phyloP scores from a whole-genome alignment of 2,797 vertebrate species.

The Pogoniulus pusillus region DNA sequence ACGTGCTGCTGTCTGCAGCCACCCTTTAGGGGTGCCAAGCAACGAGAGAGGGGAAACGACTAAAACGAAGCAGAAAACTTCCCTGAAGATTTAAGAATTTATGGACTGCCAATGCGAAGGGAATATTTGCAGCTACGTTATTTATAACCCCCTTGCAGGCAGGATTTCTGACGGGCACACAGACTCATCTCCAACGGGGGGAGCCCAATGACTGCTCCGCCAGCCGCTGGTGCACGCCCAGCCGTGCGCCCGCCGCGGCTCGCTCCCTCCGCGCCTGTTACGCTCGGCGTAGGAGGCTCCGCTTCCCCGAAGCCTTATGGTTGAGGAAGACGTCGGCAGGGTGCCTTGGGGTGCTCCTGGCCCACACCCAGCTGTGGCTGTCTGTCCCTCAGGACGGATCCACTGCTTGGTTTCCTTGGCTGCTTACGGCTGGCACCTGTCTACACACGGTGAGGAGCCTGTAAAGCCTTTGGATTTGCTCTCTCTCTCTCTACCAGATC shows the following conservation, averaged over 20 bases:
- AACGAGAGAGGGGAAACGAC: background rate
- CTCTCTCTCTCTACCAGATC: background rate
- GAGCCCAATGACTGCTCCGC: slow-evolving; percentile 41
- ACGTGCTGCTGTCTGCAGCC: background rate
- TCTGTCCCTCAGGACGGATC: background rate
- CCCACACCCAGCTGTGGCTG: background rate
- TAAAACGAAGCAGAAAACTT: background rate
- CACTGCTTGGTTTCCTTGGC: background rate
- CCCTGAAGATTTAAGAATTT: background rate
- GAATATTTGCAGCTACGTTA: slow-evolving; percentile 33
- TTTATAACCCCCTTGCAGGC: background rate
- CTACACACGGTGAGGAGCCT: background rate
- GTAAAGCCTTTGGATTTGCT: background rate
- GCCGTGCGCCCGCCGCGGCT: background rate
- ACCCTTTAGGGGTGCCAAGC: background rate
- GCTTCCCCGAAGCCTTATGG: slow-evolving; percentile 28
- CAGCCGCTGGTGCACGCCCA: slow-evolving; percentile 39
- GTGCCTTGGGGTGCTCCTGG: background rate
- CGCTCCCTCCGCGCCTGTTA: slow-evolving; percentile 4
- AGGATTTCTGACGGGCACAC: slow-evolving; percentile 8
- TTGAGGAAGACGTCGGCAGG: background rate
- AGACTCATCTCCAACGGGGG: slow-evolving; percentile 6
- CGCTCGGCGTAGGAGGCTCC: slow-evolving; percentile 32
- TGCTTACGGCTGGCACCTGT: background rate
- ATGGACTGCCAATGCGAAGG: background rate